These are phyloP conservation scores for Struthio camelus DNA, from an alignment of 2,113 vertebrate genomes.

Conservation along the genomic window DNA sequence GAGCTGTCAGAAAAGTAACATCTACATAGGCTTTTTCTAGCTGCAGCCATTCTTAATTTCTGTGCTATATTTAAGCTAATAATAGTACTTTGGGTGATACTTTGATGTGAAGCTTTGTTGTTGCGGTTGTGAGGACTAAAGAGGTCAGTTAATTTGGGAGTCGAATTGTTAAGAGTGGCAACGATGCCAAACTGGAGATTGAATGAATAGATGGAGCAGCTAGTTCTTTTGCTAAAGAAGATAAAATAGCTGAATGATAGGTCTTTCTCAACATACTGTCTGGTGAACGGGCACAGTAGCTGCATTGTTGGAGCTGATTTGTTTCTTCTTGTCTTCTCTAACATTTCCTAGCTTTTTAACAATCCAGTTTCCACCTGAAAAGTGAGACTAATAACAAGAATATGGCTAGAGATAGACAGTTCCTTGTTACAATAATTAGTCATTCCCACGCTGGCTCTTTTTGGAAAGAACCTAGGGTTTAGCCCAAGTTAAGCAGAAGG, in stretches of 20 bases:
- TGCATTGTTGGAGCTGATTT: neutral
- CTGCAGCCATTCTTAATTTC: conserved; percentile 25
- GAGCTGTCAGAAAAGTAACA: conserved; percentile 23
- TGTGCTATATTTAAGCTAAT: conserved; percentile 17
- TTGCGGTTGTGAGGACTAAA: neutral
- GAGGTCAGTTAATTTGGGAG: neutral
- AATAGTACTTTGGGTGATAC: conserved; percentile 5
- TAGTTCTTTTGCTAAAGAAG: neutral
- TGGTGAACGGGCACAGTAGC: neutral
- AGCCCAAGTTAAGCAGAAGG: neutral
- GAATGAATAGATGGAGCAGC: neutral
- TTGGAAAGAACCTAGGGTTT: neutral
- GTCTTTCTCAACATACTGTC: neutral
- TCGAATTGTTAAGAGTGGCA: neutral
- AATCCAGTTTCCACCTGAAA: too few relatives aligned
- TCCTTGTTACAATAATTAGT: neutral
- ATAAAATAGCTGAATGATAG: neutral
- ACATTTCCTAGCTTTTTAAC: neutral
- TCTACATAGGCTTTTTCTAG: neutral
- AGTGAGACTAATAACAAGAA: neutral
- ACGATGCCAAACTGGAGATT: neutral
- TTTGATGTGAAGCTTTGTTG: conserved; percentile 13
- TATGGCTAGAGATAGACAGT: neutral
- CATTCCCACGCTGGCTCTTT: neutral
- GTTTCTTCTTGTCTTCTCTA: neutral